Conservation (phyloP, 2,888 invertebrate species). For the Cephus runcator region DNA sequence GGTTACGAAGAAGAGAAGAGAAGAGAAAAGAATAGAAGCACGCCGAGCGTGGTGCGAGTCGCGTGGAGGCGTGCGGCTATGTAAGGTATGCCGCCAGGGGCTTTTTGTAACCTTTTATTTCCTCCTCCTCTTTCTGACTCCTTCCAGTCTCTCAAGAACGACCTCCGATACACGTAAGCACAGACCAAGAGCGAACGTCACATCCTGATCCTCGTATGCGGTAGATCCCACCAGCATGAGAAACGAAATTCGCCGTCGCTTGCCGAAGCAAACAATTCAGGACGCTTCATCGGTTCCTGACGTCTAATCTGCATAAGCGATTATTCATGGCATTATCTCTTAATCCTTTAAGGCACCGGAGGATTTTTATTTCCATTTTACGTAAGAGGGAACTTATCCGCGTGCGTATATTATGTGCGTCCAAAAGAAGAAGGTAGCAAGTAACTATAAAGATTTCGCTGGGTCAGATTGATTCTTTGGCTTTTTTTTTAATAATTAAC, state of each 20-base stretch:
- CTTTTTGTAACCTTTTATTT: constrained; percentile 51
- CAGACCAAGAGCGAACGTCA: constrained; percentile 27
- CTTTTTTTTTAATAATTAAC: constrained; percentile 36
- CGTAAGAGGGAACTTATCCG: not conserved
- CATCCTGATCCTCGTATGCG: constrained; percentile 32
- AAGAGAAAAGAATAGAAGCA: constrained; percentile 17
- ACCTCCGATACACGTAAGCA: not conserved
- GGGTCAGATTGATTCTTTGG: not conserved
- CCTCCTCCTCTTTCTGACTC: constrained; percentile 24
- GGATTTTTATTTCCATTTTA: not conserved
- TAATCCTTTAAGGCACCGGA: constrained; percentile 23
- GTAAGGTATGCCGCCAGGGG: constrained; percentile 46
- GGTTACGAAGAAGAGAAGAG: constrained; percentile 24
- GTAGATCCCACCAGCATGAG: not conserved
- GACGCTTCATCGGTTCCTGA: constrained; percentile 38
- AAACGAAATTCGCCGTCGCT: not conserved
- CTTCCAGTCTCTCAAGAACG: not conserved
- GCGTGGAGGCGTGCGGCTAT: constrained; percentile 57
- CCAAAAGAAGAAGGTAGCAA: not conserved
- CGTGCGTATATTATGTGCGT: not conserved
- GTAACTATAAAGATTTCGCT: not conserved
- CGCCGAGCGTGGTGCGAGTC: constrained; percentile 39
- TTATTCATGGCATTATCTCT: constrained; percentile 39
- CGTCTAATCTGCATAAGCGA: constrained; percentile 47
- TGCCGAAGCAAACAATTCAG: not conserved